These are phyloP conservation scores for Megaptera novaeangliae DNA, from an alignment of 2,113 vertebrate species.

Conservation along the genomic window DNA sequence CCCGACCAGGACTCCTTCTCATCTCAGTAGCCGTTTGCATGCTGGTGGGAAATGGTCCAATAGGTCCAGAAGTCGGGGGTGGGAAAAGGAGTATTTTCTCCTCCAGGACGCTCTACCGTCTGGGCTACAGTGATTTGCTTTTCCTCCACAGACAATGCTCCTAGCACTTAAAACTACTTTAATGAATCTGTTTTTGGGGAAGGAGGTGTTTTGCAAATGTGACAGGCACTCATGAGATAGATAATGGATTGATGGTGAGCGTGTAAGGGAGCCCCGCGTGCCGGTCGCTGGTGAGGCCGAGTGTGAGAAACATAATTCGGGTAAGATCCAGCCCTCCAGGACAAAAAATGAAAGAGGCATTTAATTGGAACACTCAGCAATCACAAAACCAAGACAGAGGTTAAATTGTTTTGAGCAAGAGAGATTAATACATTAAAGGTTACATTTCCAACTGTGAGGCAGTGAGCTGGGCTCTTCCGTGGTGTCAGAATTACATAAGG, in stretches of 20 bases:
- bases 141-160: slow-evolving; percentile 56
- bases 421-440: slow-evolving; percentile 93
- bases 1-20: slow-evolving; percentile 44
- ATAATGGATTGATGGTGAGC: slow-evolving; percentile 78
- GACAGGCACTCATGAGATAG: slow-evolving; percentile 78
- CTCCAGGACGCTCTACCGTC: slow-evolving; percentile 43
- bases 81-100: neutral
- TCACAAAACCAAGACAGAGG: slow-evolving; percentile 89
- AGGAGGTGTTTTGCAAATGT: slow-evolving; percentile 75
- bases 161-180: slow-evolving; percentile 73
- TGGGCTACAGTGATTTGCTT: slow-evolving; percentile 64
- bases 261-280: slow-evolving; percentile 59
- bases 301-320: slow-evolving; percentile 73
- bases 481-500: slow-evolving; percentile 89
- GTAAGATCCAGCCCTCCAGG: slow-evolving; percentile 83
- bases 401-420: slow-evolving; percentile 93
- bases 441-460: slow-evolving; percentile 89
- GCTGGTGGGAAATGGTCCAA: slow-evolving; percentile 31
- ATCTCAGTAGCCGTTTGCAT: slow-evolving; percentile 17
- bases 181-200: slow-evolving; percentile 77
- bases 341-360: slow-evolving; percentile 83
- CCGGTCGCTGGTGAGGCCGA: slow-evolving; percentile 69
- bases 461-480: slow-evolving; percentile 82
- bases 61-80: neutral
- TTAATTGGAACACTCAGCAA: slow-evolving; percentile 91